These are phyloP conservation scores for Brachycybe producta DNA, from an alignment of 2,888 invertebrate genomes.

Conservation along the genomic window DNA sequence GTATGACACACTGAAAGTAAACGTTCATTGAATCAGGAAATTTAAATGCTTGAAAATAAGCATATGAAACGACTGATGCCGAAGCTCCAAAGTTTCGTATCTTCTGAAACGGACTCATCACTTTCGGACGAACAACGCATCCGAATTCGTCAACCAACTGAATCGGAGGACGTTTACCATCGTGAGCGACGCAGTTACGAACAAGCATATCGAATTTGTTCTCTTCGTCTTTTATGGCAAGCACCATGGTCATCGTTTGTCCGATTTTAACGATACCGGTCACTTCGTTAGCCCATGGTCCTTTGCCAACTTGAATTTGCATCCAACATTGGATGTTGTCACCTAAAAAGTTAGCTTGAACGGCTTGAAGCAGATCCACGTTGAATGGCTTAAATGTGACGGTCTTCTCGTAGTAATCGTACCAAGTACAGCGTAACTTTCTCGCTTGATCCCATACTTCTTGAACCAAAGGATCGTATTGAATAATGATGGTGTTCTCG, in stretches of 20 bases:
- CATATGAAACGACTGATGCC: slow-evolving; percentile 85
- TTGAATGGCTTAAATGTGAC: slow-evolving; percentile 83
- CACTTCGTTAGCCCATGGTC: slow-evolving; percentile 94
- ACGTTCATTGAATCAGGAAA: slow-evolving; percentile 96
- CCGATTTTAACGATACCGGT: slow-evolving; percentile 91
- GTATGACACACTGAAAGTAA: slow-evolving; percentile 91
- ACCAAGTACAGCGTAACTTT: slow-evolving; percentile 86
- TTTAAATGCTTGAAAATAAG: slow-evolving; percentile 92
- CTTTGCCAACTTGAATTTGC: slow-evolving; percentile 93
- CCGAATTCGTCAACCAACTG: slow-evolving; percentile 86
- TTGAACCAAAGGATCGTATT: slow-evolving; percentile 78
- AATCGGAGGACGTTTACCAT: slow-evolving; percentile 83
- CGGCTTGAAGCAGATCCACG: slow-evolving; percentile 89
- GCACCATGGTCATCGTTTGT: slow-evolving; percentile 92
- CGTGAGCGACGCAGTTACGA: slow-evolving; percentile 85
- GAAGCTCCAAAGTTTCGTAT: slow-evolving; percentile 91
- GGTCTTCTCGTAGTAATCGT: slow-evolving; percentile 89
- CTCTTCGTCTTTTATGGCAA: slow-evolving; percentile 89
- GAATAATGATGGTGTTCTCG: slow-evolving; percentile 78
- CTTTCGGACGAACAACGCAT: slow-evolving; percentile 83
- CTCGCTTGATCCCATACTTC: slow-evolving; percentile 79
- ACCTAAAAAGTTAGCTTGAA: slow-evolving; percentile 87
- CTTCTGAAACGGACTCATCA: slow-evolving; percentile 85
- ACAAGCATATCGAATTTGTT: slow-evolving; percentile 93
- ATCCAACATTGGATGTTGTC: slow-evolving; percentile 94